Evolutionary conservation across 53 echinoderm and acorn worm genomes (phyloP).

Genomic region (Antedon mediterranea): DNA sequence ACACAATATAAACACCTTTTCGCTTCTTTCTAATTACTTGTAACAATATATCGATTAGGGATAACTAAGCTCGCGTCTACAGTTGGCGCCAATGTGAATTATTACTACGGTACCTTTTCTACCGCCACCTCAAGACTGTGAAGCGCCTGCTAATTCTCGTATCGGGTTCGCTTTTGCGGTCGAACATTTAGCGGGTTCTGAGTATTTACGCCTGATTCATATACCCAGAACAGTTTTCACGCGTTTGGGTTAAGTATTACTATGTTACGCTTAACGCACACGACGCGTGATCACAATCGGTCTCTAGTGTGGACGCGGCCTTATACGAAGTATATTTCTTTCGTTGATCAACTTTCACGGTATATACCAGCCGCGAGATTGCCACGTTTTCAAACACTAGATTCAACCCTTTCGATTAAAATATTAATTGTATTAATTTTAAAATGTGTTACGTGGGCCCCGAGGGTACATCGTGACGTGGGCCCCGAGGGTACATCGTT

Average conservation of each 20-base stretch:
- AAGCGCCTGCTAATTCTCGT: background rate
- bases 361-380: background rate
- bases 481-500: background rate
- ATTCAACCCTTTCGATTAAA: background rate
- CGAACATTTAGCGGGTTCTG: background rate
- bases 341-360: background rate
- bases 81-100: background rate
- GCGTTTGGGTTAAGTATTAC: too few relatives aligned
- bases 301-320: too few relatives aligned
- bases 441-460: background rate
- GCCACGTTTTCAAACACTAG: background rate
- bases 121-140: background rate
- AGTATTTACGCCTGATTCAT: background rate
- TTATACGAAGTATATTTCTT: too few relatives aligned
- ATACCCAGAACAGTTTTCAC: background rate
- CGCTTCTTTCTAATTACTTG: background rate
- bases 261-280: too few relatives aligned
- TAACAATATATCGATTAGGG: background rate
- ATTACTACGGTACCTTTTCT: background rate
- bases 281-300: too few relatives aligned
- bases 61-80: background rate
- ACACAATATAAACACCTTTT: conserved; percentile 1
- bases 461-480: background rate
- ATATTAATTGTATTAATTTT: background rate
- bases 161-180: background rate